Evolutionary conservation across 2,113 vertebrate genomes (phyloP), one percentile per base, ranked within the genome.

Genomic region (Scatophagus argus): DNA sequence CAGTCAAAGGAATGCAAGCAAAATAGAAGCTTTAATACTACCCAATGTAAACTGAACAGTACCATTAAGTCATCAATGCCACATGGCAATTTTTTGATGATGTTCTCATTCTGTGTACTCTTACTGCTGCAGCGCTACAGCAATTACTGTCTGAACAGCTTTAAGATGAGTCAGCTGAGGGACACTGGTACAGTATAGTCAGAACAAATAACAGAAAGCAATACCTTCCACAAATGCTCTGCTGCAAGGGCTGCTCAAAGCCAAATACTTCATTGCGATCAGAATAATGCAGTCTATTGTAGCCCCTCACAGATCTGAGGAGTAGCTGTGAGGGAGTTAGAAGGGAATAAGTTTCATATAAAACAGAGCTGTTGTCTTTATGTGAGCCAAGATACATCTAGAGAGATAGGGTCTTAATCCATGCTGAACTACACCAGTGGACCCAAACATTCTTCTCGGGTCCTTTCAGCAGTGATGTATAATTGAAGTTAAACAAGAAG

Each of bases 151-250:
- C 59, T 44, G 79, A 63, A 31, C 63, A 17, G 52, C 55, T 67
- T 82, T 74, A 36, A 70, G 60, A 69, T 79, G 80, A 83, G 64
- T 86, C 77, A 81, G 77, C 70, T 29, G n/a, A 69, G 70, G 59
- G 52, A 49, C 32, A 65, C 43, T 19, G 16, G 61, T 68, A 74
- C 63, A 36, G 25, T 56, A 41, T 49, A 70, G 72, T 76, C 56
- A 77, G 62, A 79, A 21, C 64, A 70, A 64, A 77, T 68, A 61
- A 23, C 25, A 73, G 47, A 41, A 36, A 58, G 70, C 64, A 29
- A 34, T 36, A 34, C 41, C 47, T 56, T 58, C 36, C n/a, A 11
- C 14, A 72, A 51, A 38, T 11, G 36, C 51, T 38, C 34, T 8
- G 16, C 47, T 43, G 23, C 49, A 14, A 83, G 52, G 29, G 41